Evolutionary conservation across 2,797 vertebrate species (phyloP), one percentile per base, ranked within the genome.

Genomic region (Myotis planiceps): DNA sequence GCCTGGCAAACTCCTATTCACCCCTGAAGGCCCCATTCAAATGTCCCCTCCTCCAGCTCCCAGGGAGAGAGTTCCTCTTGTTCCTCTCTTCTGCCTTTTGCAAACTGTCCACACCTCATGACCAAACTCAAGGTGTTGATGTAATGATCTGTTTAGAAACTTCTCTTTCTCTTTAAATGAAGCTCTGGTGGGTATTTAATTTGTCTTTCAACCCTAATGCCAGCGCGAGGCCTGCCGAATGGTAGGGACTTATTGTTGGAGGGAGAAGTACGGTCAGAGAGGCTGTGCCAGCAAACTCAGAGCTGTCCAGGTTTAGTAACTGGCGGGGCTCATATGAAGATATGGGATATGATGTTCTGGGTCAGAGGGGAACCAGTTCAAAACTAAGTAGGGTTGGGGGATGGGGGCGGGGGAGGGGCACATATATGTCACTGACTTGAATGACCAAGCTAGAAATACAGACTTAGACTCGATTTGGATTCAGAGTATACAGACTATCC

Each of bases 381-480:
- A 13, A 88, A 45, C 1, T 2, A n/a, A 76, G 27, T 19, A 10
- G 19, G 10, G 37, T 19, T 7, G 18, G 19, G 5, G 10, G 37
- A 19, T 7, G 18, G 19, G 9, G 29, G 18, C 0, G 1, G 12
- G 4, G 27, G 34, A n/a, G 6, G 14, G 7, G 18, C 0, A 5
- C 69, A 53, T 19, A 37, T 2, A 2, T 16, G 2, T 51, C 55
- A 15, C 13, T 18, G 45, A 55, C 58, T 34, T 45, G 14, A 80
- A 63, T 12, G n/a, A 85, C 25, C 0, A 16, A 32, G 27, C 29
- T 18, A 32, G 42, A 81, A 88, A 86, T 13, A 60, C 65, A 53
- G 47, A 75, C 16, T 47, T 25, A 29, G 29, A 47, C 39, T 75
- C 25, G 25, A 19, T n/a, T 68, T 75, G 53, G 55, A 74, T 23